These are phyloP conservation scores for Pterocles burchelli DNA, from an alignment of 2,113 vertebrate genomes.

Conservation along the genomic window DNA sequence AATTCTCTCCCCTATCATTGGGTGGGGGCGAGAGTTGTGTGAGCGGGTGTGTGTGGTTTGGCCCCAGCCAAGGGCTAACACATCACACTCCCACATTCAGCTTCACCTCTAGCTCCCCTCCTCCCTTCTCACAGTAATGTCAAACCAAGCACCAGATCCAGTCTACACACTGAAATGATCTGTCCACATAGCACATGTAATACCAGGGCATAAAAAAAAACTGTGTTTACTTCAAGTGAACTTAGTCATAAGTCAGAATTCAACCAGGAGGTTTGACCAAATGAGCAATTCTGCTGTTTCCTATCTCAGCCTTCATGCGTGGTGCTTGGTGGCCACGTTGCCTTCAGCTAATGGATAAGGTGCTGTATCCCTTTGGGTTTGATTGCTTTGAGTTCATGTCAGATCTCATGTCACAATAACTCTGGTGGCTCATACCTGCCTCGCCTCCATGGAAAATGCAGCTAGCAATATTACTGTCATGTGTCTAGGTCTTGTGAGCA, in stretches of 20 bases:
- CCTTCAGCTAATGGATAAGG: neutral
- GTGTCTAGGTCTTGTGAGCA: neutral
- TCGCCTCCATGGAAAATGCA: neutral
- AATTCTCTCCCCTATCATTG: no score
- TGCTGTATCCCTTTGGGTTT: neutral
- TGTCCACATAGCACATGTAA: neutral
- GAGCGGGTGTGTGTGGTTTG: no score
- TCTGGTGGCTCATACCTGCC: neutral
- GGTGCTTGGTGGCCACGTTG: fast-evolving
- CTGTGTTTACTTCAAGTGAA: neutral
- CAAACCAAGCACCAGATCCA: neutral
- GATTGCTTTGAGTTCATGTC: neutral
- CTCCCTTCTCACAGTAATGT: neutral
- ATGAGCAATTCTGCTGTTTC: neutral
- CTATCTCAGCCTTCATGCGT: neutral
- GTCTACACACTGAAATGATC: neutral
- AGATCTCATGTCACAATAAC: neutral
- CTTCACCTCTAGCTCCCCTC: neutral
- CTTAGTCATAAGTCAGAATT: neutral
- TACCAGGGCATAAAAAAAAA: neutral
- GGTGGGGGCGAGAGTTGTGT: no score
- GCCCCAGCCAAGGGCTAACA: no score
- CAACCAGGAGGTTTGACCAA: neutral
- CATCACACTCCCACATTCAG: neutral
- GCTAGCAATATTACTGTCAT: neutral